Evolutionary conservation across 2,113 vertebrate species (phyloP).

Genomic region (Cololabis saira): DNA sequence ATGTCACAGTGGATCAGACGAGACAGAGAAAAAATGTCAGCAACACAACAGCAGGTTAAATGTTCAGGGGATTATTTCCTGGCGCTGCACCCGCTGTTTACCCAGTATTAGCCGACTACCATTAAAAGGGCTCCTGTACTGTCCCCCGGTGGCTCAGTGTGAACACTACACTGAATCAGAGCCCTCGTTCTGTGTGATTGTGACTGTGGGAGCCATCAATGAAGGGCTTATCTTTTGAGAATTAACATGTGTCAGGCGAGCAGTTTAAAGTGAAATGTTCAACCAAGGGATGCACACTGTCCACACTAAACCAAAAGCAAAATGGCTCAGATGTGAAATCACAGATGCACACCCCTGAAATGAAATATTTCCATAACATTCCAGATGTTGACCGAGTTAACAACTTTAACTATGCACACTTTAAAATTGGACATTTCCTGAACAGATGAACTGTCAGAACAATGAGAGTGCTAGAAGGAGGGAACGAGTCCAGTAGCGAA

Average conservation of each 20-base stretch:
- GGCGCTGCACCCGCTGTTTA: slow-evolving; percentile 32
- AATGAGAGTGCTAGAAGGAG: too few relatives aligned
- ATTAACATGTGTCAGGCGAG: background rate
- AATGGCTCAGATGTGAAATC: too few relatives aligned
- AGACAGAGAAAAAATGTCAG: slow-evolving; percentile 50
- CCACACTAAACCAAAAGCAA: background rate
- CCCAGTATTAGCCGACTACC: slow-evolving; percentile 11
- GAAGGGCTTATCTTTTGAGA: background rate
- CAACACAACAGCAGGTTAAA: slow-evolving; percentile 54
- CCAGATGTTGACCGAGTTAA: too few relatives aligned
- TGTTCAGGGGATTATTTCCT: slow-evolving; percentile 55
- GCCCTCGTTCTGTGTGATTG: background rate
- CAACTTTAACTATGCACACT: too few relatives aligned
- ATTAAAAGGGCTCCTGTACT: slow-evolving; percentile 28
- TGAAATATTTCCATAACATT: too few relatives aligned
- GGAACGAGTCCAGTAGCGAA: too few relatives aligned
- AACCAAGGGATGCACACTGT: background rate
- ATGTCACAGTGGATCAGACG: slow-evolving; percentile 29
- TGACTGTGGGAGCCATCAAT: background rate
- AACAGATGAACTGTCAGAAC: too few relatives aligned
- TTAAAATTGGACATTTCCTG: too few relatives aligned
- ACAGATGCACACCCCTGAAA: too few relatives aligned
- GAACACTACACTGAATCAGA: slow-evolving; percentile 25
- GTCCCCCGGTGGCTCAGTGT: slow-evolving; percentile 55
- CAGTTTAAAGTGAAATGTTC: background rate